phyloP scores from a whole-genome alignment of 2,797 vertebrate species.

The Chiroxiphia lanceolata region DNA sequence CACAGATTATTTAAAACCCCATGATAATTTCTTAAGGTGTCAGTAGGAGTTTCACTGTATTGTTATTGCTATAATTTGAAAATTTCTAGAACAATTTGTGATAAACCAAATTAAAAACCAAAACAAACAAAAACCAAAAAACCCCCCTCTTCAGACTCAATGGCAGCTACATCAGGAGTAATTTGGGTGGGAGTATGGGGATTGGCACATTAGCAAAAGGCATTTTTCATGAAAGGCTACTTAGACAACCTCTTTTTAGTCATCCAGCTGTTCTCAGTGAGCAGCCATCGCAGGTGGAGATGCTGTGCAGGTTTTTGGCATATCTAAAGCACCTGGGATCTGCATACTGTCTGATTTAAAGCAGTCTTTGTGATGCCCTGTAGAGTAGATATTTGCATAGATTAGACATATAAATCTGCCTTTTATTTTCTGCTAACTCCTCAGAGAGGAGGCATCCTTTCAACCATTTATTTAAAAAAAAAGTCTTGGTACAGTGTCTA shows the following conservation, averaged over 20 bases:
- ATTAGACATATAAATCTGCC: slow-evolving; percentile 70
- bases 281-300: slow-evolving; percentile 51
- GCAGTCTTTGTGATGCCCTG: slow-evolving; percentile 62
- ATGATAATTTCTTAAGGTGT: background rate
- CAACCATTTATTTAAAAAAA: slow-evolving; percentile 51
- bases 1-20: background rate
- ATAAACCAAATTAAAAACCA: background rate
- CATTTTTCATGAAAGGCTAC: slow-evolving; percentile 23
- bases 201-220: slow-evolving; percentile 14
- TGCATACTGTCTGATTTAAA: slow-evolving; percentile 32
- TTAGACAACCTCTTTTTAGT: slow-evolving; percentile 33
- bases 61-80: background rate
- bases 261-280: slow-evolving; percentile 38
- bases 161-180: slow-evolving; percentile 3
- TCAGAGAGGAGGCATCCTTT: slow-evolving; percentile 52
- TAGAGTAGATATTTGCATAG: slow-evolving; percentile 70
- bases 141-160: background rate
- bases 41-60: background rate
- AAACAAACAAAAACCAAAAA: background rate
- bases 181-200: background rate
- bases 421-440: slow-evolving; percentile 62
- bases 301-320: slow-evolving; percentile 19
- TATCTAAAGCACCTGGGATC: slow-evolving; percentile 64
- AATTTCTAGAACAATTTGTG: background rate
- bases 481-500: slow-evolving; percentile 65